Conservation (phyloP, 2,113 vertebrate genomes). For the Oreocharis arfaki region DNA sequence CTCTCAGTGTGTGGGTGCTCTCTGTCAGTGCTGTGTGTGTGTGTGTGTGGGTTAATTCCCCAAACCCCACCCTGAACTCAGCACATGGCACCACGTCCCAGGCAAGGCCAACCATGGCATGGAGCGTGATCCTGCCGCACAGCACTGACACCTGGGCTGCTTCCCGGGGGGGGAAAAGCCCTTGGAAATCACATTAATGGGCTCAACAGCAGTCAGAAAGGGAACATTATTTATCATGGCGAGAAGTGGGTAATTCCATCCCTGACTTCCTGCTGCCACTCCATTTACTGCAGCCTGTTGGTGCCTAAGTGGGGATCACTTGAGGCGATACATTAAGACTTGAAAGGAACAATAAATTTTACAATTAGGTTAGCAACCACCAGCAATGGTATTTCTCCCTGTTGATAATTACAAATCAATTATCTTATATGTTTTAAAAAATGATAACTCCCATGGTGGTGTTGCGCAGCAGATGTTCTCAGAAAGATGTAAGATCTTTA, state of each 20-base stretch:
- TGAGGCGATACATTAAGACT: constrained; percentile 60
- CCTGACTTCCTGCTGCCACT: constrained; percentile 57
- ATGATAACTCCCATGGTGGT: constrained; percentile 27
- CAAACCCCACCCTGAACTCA: background rate
- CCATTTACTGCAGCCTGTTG: constrained; percentile 46
- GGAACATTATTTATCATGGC: background rate
- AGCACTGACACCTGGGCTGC: background rate
- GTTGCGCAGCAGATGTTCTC: background rate
- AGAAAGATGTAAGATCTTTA: background rate
- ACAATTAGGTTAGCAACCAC: constrained; percentile 70
- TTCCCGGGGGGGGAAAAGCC: background rate
- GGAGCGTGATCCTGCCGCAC: background rate
- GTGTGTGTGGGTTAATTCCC: background rate
- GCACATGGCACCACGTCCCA: background rate
- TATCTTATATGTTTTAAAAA: constrained; percentile 54
- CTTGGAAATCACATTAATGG: background rate
- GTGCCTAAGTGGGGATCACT: constrained; percentile 52
- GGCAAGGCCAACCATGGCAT: background rate
- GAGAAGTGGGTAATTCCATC: background rate
- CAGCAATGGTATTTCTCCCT: constrained; percentile 41
- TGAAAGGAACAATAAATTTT: constrained; percentile 69
- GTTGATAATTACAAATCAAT: constrained; percentile 72
- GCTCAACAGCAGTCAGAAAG: background rate
- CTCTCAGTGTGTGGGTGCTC: background rate
- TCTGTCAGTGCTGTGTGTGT: background rate